Conservation (phyloP, 2,113 vertebrate genomes). For the Drymodes brunneopygia region DNA sequence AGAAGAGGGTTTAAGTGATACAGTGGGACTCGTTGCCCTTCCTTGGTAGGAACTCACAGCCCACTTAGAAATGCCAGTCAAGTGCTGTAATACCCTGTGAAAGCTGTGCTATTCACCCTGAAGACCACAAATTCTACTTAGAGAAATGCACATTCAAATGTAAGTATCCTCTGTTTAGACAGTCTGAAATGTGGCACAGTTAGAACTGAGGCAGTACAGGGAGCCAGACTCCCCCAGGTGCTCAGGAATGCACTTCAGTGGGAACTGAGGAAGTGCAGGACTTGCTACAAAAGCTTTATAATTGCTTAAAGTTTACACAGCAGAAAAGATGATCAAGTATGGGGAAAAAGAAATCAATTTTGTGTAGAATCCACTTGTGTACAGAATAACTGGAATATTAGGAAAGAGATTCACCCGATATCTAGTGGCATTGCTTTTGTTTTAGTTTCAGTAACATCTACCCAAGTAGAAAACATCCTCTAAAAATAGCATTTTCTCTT, state of each 20-base stretch:
- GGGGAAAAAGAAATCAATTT: neutral
- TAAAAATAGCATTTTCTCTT: neutral
- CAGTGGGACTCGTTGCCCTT: neutral
- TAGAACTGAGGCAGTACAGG: neutral
- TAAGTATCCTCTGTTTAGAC: neutral
- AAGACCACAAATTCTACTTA: neutral
- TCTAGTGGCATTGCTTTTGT: neutral
- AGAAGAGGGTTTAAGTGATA: neutral
- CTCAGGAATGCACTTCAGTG: neutral
- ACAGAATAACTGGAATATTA: neutral
- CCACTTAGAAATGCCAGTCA: neutral
- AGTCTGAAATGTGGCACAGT: neutral
- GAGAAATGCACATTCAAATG: neutral
- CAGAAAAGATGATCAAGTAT: neutral
- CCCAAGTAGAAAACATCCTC: neutral
- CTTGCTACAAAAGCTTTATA: neutral
- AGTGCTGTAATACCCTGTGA: neutral
- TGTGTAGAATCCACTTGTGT: neutral
- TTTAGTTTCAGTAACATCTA: neutral
- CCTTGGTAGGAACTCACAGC: neutral
- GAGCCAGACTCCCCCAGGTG: neutral
- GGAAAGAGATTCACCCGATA: neutral
- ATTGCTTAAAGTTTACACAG: neutral
- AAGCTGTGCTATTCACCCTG: neutral
- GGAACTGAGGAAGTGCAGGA: neutral